phyloP scores from a whole-genome alignment of 2,797 vertebrate genomes.

The Xenentodon cancila region DNA sequence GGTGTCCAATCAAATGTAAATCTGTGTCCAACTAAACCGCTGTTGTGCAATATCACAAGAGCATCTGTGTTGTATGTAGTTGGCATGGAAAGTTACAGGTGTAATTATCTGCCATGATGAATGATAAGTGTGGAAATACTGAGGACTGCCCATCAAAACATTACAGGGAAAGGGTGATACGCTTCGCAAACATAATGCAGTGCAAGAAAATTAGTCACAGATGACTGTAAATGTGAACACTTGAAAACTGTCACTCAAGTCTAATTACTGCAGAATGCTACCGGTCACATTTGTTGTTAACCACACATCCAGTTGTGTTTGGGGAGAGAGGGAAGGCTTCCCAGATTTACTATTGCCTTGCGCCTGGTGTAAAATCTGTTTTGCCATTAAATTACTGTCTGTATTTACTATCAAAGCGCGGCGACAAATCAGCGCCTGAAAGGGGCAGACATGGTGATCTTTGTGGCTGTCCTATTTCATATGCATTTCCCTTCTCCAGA shows the following conservation, averaged over 20 bases:
- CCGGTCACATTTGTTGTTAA: conserved; percentile 57
- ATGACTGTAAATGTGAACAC: conserved; percentile 17
- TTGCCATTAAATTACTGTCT: too few relatives aligned
- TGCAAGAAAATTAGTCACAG: conserved; percentile 28
- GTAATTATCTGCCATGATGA: conserved; percentile 28
- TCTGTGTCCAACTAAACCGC: conserved; percentile 28
- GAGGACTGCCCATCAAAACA: conserved; percentile 9
- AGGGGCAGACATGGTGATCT: too few relatives aligned
- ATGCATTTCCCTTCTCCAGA: too few relatives aligned
- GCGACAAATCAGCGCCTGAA: too few relatives aligned
- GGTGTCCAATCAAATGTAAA: conserved; percentile 17
- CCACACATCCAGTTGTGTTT: conserved; percentile 19
- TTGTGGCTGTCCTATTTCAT: too few relatives aligned
- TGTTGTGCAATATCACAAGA: conserved; percentile 2
- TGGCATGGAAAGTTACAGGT: conserved; percentile 5
- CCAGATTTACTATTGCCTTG: neutral
- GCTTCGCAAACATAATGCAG: neutral
- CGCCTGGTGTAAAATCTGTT: too few relatives aligned
- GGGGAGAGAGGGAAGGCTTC: neutral
- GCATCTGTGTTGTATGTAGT: conserved; percentile 23
- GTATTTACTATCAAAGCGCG: too few relatives aligned
- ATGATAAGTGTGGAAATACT: conserved; percentile 23
- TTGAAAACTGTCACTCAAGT: conserved; percentile 51
- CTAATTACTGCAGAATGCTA: conserved; percentile 52
- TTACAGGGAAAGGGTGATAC: neutral